These are phyloP conservation scores for Pagetopsis macropterus DNA, from an alignment of 2,797 vertebrate species.

Conservation along the genomic window DNA sequence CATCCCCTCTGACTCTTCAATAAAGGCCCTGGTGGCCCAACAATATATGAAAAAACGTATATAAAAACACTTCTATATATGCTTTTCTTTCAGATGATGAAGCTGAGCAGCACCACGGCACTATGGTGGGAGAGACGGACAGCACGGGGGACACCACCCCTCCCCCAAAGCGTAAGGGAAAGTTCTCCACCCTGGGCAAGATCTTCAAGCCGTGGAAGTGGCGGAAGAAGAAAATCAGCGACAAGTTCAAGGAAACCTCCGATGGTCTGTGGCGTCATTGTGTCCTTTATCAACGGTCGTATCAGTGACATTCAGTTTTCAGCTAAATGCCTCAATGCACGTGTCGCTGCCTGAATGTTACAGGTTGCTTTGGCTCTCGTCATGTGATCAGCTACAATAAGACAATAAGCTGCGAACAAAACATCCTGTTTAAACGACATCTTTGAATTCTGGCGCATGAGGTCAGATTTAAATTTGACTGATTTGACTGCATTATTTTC, in stretches of 20 bases:
- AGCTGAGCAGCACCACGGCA: slow-evolving; percentile 82
- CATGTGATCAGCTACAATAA: slow-evolving; percentile 24
- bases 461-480: not conserved
- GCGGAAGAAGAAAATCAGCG: slow-evolving; percentile 99
- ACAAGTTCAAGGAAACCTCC: slow-evolving; percentile 97
- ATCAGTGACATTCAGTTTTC: slow-evolving; percentile 44
- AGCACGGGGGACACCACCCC: slow-evolving; percentile 88
- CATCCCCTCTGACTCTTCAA: too few relatives aligned
- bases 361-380: slow-evolving; percentile 1
- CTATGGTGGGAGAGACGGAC: slow-evolving; percentile 85
- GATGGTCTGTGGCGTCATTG: slow-evolving; percentile 86
- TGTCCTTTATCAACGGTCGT: not conserved
- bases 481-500: not conserved
- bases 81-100: slow-evolving; percentile 80
- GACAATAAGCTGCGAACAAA: slow-evolving; percentile 30
- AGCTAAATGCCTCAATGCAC: slow-evolving; percentile 41
- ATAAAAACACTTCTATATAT: too few relatives aligned
- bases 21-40: too few relatives aligned
- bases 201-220: slow-evolving; percentile 99
- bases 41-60: not conserved
- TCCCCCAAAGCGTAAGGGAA: slow-evolving; percentile 94
- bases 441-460: slow-evolving; percentile 25
- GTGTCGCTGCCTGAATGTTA: slow-evolving; percentile 25
- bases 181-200: slow-evolving; percentile 95
- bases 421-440: slow-evolving; percentile 29